A percentile compares a stretch with the other conserved stretches of the same genome.
These are phyloP conservation scores for Melospiza melodia DNA, from an alignment of 2,113 vertebrate species.

Conservation along the genomic window DNA sequence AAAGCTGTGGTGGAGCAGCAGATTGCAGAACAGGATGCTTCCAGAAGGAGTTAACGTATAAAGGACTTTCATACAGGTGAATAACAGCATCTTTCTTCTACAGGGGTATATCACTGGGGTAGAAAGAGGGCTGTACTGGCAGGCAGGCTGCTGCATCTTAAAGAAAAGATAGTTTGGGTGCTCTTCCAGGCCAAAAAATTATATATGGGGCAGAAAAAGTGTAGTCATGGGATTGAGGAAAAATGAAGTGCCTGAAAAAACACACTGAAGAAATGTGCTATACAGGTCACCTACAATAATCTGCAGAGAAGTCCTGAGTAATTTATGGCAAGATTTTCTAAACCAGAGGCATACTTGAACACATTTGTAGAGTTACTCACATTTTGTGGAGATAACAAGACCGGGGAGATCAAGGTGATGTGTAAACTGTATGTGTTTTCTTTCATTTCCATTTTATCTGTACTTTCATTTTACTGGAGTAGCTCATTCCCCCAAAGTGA, in stretches of 20 bases:
- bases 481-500: background rate
- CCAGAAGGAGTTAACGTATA: background rate
- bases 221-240: background rate
- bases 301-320: background rate
- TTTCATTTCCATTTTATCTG: background rate
- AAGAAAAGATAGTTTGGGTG: background rate
- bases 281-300: background rate
- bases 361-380: rapidly evolving
- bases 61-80: background rate
- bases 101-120: no score
- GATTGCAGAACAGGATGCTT: rapidly evolving
- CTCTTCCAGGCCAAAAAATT: rapidly evolving
- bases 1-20: background rate
- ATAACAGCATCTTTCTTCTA: background rate
- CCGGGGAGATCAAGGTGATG: background rate
- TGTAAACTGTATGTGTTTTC: background rate
- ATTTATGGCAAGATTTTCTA: background rate
- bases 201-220: background rate
- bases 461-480: background rate
- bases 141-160: background rate
- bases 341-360: background rate
- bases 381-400: background rate
- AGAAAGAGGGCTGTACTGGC: background rate
- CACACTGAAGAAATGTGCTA: background rate
- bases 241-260: background rate